Conservation (phyloP, 1,140 invertebrate species). For the Rhagoletis zephyria region DNA sequence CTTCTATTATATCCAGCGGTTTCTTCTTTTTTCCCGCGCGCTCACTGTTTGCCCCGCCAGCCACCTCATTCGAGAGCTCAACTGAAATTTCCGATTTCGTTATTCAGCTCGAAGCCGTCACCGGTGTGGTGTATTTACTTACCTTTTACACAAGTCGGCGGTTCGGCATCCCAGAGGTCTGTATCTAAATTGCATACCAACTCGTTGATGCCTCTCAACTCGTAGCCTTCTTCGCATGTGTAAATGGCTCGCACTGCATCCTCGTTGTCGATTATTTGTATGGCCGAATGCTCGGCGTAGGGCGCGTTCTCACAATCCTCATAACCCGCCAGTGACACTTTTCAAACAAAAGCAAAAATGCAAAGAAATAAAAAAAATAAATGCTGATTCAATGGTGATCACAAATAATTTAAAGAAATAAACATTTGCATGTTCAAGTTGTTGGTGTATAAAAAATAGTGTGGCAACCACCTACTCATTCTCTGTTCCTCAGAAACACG, state of each 20-base stretch:
- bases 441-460: not conserved
- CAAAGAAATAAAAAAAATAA: not conserved
- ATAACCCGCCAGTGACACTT: slow-evolving; percentile 57
- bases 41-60: not conserved
- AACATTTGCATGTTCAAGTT: not conserved
- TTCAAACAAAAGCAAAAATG: not conserved
- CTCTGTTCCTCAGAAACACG: not conserved
- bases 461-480: not conserved
- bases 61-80: slow-evolving; percentile 51
- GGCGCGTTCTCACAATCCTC: slow-evolving; percentile 62
- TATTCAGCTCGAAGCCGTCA: not conserved
- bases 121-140: not conserved
- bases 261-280: slow-evolving; percentile 57
- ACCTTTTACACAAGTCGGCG: slow-evolving; percentile 63
- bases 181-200: slow-evolving; percentile 63
- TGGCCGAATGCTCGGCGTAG: slow-evolving; percentile 60
- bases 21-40: slow-evolving; percentile 57
- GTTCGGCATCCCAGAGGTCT: slow-evolving; percentile 67
- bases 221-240: slow-evolving; percentile 62
- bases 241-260: slow-evolving; percentile 63
- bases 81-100: not conserved
- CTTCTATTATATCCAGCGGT: slow-evolving; percentile 62
- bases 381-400: slow-evolving; percentile 1
- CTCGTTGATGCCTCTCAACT: slow-evolving; percentile 59
- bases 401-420: slow-evolving; percentile 30